Conservation (phyloP, 2,797 vertebrate genomes). For the Phrynocephalus vlangalii region DNA sequence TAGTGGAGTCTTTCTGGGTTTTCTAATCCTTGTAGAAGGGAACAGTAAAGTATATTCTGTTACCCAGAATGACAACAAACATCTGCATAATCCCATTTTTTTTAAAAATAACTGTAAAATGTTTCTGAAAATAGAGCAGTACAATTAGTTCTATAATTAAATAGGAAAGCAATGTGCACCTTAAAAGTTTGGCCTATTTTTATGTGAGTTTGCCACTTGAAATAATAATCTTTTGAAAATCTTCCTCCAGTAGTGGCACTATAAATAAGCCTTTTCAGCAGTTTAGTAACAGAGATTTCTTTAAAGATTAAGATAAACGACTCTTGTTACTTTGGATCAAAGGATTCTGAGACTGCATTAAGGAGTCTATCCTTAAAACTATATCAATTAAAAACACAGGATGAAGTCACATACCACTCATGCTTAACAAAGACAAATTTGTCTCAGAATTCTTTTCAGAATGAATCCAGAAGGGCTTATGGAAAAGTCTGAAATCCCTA, state of each 20-base stretch:
- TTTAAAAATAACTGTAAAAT: conserved; percentile 34
- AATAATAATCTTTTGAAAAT: conserved; percentile 45
- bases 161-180: conserved; percentile 53
- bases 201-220: conserved; percentile 55
- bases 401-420: conserved; percentile 32
- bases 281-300: conserved; percentile 58
- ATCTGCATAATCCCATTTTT: not conserved
- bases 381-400: conserved; percentile 46
- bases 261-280: conserved; percentile 49
- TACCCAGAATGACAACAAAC: not conserved
- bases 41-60: not conserved
- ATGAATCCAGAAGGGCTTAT: conserved; percentile 9
- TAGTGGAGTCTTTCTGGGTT: not conserved
- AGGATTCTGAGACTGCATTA: conserved; percentile 59
- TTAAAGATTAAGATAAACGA: conserved; percentile 33
- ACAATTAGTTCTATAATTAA: conserved; percentile 59
- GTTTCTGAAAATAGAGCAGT: conserved; percentile 56
- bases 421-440: conserved; percentile 39
- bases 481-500: conserved; percentile 22
- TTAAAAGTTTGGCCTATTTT: conserved; percentile 49
- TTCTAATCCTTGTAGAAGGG: not conserved
- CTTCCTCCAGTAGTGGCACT: conserved; percentile 36
- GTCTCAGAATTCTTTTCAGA: conserved; percentile 16
- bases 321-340: conserved; percentile 11
- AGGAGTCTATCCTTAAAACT: conserved; percentile 53